phyloP scores from a whole-genome alignment of 2,113 vertebrate genomes.

The Chloropsis cyanopogon region DNA sequence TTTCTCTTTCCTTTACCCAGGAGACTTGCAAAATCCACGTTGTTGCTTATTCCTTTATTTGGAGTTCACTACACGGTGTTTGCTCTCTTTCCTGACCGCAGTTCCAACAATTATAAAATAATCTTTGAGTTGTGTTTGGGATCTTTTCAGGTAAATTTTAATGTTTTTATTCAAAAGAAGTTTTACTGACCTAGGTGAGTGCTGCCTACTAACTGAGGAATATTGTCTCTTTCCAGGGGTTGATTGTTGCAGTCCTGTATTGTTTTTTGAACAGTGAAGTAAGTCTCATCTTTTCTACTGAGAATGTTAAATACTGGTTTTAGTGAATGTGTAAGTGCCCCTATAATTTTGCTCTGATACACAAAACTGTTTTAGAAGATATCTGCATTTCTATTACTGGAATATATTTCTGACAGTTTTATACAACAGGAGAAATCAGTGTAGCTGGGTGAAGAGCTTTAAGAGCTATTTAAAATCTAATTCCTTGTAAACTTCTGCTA shows the following conservation, averaged over 20 bases:
- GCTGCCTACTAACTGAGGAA: background rate
- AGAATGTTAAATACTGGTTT: background rate
- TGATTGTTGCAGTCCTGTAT: slow-evolving; percentile 88
- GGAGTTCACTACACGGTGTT: slow-evolving; percentile 91
- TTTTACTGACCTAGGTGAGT: background rate
- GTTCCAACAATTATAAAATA: slow-evolving; percentile 79
- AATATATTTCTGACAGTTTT: background rate
- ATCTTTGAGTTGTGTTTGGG: slow-evolving; percentile 88
- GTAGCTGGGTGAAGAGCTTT: background rate
- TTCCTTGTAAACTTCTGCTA: background rate
- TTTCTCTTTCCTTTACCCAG: slow-evolving; percentile 63
- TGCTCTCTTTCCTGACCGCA: slow-evolving; percentile 74
- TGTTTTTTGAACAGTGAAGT: slow-evolving; percentile 93
- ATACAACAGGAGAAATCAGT: background rate
- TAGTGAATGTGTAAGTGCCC: background rate
- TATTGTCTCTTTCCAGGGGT: slow-evolving; percentile 73
- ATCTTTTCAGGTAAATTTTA: slow-evolving; percentile 86
- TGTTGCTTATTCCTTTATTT: slow-evolving; percentile 91
- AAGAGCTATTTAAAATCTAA: background rate
- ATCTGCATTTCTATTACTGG: background rate
- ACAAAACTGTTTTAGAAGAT: background rate
- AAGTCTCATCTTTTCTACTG: slow-evolving; percentile 40
- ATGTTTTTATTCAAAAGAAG: background rate
- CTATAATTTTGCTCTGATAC: background rate
- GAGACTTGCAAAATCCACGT: slow-evolving; percentile 90